These are phyloP conservation scores for Dendronephthya gigantea DNA, from an alignment of 64 coral and sea anemone genomes.

Conservation along the genomic window DNA sequence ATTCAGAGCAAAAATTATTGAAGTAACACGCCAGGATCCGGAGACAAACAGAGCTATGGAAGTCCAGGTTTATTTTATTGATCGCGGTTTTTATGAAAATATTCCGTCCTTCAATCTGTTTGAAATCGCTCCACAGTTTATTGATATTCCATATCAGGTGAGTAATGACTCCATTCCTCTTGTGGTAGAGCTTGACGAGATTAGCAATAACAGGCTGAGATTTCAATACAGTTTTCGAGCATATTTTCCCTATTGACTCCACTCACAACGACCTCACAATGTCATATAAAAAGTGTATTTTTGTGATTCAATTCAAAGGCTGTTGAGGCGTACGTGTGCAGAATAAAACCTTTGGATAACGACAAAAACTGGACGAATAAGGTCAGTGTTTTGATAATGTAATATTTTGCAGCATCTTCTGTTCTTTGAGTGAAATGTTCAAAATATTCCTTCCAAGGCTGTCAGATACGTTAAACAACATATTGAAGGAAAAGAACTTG, in stretches of 20 bases:
- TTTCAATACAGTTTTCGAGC: no score
- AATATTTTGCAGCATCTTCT: no score
- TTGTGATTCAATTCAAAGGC: constrained; percentile 40
- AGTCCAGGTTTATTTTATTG: constrained; percentile 79
- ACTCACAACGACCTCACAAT: no score
- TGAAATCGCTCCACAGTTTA: constrained; percentile 68
- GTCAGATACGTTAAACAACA: constrained; percentile 46
- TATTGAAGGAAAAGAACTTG: constrained; percentile 78
- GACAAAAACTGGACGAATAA: constrained; percentile 60
- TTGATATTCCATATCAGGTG: constrained; percentile 62
- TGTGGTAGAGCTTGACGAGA: no score
- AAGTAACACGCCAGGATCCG: constrained; percentile 17
- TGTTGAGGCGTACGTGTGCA: constrained; percentile 65
- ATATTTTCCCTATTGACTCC: no score
- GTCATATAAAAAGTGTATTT: no score
- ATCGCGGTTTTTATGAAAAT: constrained; percentile 37
- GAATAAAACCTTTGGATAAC: constrained; percentile 79
- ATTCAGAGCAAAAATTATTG: constrained; percentile 63
- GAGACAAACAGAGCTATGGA: constrained; percentile 42
- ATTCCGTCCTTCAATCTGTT: constrained; percentile 31
- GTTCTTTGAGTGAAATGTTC: no score
- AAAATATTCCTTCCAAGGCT: constrained; percentile 24
- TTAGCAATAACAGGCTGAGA: no score
- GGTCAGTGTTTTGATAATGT: constrained; percentile 5
- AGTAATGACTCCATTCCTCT: background rate